Percentiles rank a stretch among this genome's conserved stretches.
These are phyloP conservation scores for Galendromus occidentalis DNA, from an alignment of 1,140 invertebrate genomes.

Conservation along the genomic window DNA sequence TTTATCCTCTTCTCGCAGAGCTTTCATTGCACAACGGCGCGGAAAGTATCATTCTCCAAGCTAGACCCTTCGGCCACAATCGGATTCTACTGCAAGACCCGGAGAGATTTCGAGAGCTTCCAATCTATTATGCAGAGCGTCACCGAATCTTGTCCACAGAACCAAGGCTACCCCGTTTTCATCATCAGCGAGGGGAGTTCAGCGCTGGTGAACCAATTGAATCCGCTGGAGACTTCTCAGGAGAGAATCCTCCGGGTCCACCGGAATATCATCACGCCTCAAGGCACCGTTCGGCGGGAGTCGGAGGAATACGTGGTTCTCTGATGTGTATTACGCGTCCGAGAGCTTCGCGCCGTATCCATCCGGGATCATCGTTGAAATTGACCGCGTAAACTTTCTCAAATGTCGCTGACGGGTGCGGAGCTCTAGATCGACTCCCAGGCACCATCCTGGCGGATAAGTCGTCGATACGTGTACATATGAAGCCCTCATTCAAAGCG, in stretches of 20 bases:
- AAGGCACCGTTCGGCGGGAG: background rate
- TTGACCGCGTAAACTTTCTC: too few species aligned
- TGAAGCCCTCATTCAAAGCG: too few species aligned
- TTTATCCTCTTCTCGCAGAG: constrained; percentile 29
- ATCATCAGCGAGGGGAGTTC: background rate
- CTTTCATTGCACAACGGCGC: constrained; percentile 67
- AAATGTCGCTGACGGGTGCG: too few species aligned
- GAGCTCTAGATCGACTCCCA: too few species aligned
- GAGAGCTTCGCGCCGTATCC: background rate
- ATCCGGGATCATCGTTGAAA: too few species aligned
- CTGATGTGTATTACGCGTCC: background rate
- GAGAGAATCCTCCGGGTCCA: background rate
- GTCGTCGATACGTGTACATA: too few species aligned
- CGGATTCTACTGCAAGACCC: constrained; percentile 59
- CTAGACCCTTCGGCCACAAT: constrained; percentile 84
- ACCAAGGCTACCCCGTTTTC: background rate
- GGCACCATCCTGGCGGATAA: too few species aligned
- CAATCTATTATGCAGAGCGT: constrained; percentile 38
- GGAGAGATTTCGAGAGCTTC: constrained; percentile 54
- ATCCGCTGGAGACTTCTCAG: background rate
- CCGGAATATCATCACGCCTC: background rate
- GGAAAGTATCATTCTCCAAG: constrained; percentile 60
- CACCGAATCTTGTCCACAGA: background rate
- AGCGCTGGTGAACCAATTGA: background rate
- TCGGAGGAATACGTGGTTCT: background rate